Percentiles rank a stretch among this genome's conserved stretches.
Conservation (phyloP, 2,797 vertebrate genomes). For the Acomys russatus region DNA sequence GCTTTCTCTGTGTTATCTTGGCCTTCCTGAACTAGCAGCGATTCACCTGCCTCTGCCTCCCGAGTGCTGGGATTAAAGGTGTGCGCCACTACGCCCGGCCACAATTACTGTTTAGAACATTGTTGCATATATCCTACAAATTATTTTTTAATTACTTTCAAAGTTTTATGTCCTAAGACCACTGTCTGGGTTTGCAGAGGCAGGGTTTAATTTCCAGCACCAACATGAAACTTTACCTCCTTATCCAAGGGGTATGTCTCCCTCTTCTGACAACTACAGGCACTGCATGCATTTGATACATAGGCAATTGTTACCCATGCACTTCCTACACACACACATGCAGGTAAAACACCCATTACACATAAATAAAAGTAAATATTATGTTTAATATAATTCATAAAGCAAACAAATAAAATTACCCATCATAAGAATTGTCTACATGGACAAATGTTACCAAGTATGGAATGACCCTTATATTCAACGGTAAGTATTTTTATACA, state of each 20-base stretch:
- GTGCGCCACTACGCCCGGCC: too few species aligned
- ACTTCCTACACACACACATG: background rate
- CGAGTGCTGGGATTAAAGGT: too few species aligned
- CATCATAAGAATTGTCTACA: background rate
- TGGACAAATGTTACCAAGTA: background rate
- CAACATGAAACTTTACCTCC: background rate
- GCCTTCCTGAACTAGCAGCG: too few species aligned
- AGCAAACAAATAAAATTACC: background rate
- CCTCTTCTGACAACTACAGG: background rate
- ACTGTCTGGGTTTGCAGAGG: background rate
- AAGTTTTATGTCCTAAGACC: background rate
- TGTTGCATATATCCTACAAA: background rate
- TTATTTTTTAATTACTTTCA: background rate
- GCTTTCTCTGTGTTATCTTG: too few species aligned
- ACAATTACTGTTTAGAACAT: background rate
- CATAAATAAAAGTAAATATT: background rate
- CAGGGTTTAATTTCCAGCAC: background rate
- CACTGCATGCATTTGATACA: background rate
- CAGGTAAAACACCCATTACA: background rate
- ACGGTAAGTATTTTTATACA: background rate
- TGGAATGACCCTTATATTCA: background rate
- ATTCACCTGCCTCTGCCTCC: too few species aligned
- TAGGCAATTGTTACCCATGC: too few species aligned
- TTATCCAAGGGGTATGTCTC: background rate
- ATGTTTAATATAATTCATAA: background rate